A percentile compares a stretch with the other conserved stretches of the same genome.
These are phyloP conservation scores for Lanistes nyassanus DNA, from an alignment of 1,140 invertebrate genomes.

Conservation along the genomic window DNA sequence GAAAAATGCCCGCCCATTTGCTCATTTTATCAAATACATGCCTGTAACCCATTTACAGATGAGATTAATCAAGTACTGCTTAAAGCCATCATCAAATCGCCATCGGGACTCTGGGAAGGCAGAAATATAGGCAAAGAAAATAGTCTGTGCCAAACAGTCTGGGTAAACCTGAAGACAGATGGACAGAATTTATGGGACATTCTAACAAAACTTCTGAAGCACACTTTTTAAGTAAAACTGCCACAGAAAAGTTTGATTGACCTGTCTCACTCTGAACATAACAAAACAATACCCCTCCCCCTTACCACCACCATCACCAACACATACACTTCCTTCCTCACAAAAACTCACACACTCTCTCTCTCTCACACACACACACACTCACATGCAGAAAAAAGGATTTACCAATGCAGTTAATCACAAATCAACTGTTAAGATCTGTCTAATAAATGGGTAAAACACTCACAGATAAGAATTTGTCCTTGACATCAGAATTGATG, in stretches of 20 bases:
- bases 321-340: no score
- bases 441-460: neutral
- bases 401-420: no score
- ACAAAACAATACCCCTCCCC: no score
- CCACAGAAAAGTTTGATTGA: no score
- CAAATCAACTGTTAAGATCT: neutral
- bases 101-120: conserved; percentile 60
- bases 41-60: conserved; percentile 61
- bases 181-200: neutral
- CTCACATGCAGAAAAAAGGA: neutral
- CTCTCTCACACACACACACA: no score
- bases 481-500: conserved; percentile 63
- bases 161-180: conserved; percentile 54
- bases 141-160: conserved; percentile 60
- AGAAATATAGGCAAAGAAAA: conserved; percentile 55
- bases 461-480: conserved; percentile 63
- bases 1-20: no score
- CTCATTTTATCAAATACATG: conserved; percentile 23
- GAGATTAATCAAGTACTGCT: conserved; percentile 55
- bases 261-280: neutral
- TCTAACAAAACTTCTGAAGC: neutral
- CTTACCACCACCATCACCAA: no score
- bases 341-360: no score
- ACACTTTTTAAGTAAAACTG: conserved; percentile 1
- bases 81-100: conserved; percentile 58